These are phyloP conservation scores for Physella acuta DNA, from an alignment of 1,140 invertebrate genomes.

Conservation along the genomic window DNA sequence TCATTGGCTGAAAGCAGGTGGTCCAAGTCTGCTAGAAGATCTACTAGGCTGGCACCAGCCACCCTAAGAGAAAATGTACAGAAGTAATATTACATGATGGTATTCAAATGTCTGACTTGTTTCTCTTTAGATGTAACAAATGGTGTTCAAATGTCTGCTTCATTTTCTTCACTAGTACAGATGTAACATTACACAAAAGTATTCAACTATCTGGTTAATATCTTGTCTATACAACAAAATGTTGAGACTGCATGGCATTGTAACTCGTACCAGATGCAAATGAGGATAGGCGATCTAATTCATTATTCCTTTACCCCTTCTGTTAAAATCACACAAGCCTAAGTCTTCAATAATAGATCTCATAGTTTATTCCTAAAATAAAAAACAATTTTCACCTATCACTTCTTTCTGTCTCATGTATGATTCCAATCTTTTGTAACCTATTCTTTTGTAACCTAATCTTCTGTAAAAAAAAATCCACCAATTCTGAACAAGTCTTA, in stretches of 20 bases:
- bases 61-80: slow-evolving; percentile 24
- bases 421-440: too few relatives aligned
- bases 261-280: background rate
- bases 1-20: slow-evolving; percentile 69
- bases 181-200: background rate
- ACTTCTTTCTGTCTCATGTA: too few relatives aligned
- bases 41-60: slow-evolving; percentile 31
- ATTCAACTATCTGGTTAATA: background rate
- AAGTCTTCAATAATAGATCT: background rate
- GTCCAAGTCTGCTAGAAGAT: slow-evolving; percentile 69
- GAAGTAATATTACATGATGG: background rate
- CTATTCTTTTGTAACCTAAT: background rate
- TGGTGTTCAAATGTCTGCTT: background rate
- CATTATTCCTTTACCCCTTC: background rate
- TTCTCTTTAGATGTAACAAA: background rate
- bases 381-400: slow-evolving; percentile 2
- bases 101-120: background rate
- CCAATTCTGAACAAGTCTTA: too few relatives aligned
- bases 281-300: background rate
- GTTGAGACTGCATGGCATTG: background rate
- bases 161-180: too few relatives aligned
- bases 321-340: background rate
- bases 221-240: background rate
- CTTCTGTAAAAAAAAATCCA: too few relatives aligned
- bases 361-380: background rate